Evolutionary conservation across 2,797 vertebrate species (phyloP), one percentile per base, ranked within the genome.

Genomic region (Platalea minor): DNA sequence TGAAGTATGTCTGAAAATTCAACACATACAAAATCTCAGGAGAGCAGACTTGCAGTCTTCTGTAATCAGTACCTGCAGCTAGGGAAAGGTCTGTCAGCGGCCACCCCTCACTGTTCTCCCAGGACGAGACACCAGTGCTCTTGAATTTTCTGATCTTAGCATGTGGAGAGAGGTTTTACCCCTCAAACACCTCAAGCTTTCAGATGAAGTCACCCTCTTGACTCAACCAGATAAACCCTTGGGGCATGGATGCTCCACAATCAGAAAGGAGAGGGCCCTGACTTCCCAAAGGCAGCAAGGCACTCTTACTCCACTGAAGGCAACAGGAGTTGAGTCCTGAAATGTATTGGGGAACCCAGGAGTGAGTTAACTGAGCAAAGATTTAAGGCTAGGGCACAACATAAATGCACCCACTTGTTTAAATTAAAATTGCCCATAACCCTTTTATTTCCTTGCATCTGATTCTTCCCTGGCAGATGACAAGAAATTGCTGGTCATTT

Each of bases 401-500:
- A 93, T 75, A 91, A 93, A 80, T 80, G 95, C 48, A 68, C 37
- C 74, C 84, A 88, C 80, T 95, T 95, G 70, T 93, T 95, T 95
- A 96, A 97, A 96, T 97, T 97, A 95, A 92, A 96, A 94, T 93
- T 91, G 91, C 67, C 51, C 64, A 88, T 91, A 95, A 93, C 54
- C 63, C 76, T 94, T 93, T 96, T 94, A 97, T 97, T 96, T 94
- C 84, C 64, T 94, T 93, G 86, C 93, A 94, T 96, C 86, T 95
- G 90, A 95, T 96, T 95, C 84, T 87, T 96, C 77, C 64, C 48
- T 93, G 75, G 81, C 79, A 96, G 89, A 93, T 96, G 91, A 91
- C 84, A 96, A 95, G 93, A 96, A 93, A 94, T 95, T 93, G 94
- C 88, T 80, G 68, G 86, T 94, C 37, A 17, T 95, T 96, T 95